Evolutionary conservation across 2,797 vertebrate genomes (phyloP).

Genomic region (Babyrousa celebensis): DNA sequence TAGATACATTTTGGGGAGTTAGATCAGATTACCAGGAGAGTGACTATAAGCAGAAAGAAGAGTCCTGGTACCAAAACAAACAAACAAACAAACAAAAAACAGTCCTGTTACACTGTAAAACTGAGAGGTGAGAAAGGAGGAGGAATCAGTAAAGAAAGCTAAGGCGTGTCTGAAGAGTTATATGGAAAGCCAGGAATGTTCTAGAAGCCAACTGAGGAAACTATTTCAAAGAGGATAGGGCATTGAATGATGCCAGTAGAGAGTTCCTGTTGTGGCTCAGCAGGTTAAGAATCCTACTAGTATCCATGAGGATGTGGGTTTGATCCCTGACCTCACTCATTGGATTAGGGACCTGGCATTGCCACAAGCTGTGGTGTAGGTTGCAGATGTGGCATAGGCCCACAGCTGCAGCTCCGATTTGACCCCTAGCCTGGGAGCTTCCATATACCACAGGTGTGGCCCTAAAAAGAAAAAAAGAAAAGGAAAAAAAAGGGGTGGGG

Average conservation of each 20-base stretch:
- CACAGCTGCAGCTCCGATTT: too few species aligned
- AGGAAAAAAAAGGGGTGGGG: too few species aligned
- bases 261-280: too few species aligned
- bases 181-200: background rate
- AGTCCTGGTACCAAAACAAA: background rate
- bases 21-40: background rate
- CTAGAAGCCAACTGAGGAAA: background rate
- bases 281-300: too few species aligned
- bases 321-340: too few species aligned
- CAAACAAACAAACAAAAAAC: background rate
- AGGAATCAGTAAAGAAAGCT: conserved; percentile 13
- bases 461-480: too few species aligned
- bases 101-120: background rate
- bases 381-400: too few species aligned
- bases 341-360: too few species aligned
- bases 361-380: too few species aligned
- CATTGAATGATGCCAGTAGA: background rate
- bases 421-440: too few species aligned
- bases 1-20: background rate
- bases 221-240: conserved; percentile 38
- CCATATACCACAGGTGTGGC: too few species aligned
- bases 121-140: background rate
- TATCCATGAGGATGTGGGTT: too few species aligned
- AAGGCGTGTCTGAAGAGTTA: background rate
- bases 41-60: background rate